These are phyloP conservation scores for Ameiurus melas DNA, from an alignment of 2,113 vertebrate species.

Conservation along the genomic window DNA sequence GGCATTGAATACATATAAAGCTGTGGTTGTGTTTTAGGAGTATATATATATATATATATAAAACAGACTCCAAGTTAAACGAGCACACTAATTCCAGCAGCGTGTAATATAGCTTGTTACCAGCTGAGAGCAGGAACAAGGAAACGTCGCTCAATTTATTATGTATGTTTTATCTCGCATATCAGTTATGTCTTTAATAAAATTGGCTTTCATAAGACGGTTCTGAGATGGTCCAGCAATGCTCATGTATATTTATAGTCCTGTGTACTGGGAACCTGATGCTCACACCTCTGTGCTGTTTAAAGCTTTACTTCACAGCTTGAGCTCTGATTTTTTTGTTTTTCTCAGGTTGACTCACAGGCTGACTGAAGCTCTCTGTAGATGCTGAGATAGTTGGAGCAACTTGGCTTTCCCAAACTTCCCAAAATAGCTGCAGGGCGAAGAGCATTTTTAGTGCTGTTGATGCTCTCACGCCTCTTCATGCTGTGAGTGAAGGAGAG, in stretches of 20 bases:
- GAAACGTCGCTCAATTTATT: neutral
- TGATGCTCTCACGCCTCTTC: neutral
- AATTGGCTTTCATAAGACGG: too few species aligned
- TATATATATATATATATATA: constrained; percentile 5
- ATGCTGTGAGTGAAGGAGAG: neutral
- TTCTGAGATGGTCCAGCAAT: constrained; percentile 22
- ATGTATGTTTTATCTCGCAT: neutral
- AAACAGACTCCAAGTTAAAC: neutral
- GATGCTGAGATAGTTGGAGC: constrained; percentile 9
- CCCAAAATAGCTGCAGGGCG: constrained; percentile 35
- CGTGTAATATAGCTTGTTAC: neutral
- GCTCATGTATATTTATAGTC: constrained; percentile 35
- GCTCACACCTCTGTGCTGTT: constrained; percentile 38
- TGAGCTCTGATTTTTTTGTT: constrained; percentile 2
- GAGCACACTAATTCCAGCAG: neutral
- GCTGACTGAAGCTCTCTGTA: constrained; percentile 32
- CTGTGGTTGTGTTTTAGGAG: constrained; percentile 5
- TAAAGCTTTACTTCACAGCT: constrained; percentile 52
- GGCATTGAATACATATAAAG: constrained; percentile 20
- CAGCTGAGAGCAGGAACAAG: neutral
- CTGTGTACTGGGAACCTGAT: neutral
- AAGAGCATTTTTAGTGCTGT: neutral
- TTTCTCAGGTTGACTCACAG: constrained; percentile 48
- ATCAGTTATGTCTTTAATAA: neutral
- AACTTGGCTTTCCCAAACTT: constrained; percentile 16